Conservation (phyloP, 2,113 vertebrate genomes). For the Salvator merianae region DNA sequence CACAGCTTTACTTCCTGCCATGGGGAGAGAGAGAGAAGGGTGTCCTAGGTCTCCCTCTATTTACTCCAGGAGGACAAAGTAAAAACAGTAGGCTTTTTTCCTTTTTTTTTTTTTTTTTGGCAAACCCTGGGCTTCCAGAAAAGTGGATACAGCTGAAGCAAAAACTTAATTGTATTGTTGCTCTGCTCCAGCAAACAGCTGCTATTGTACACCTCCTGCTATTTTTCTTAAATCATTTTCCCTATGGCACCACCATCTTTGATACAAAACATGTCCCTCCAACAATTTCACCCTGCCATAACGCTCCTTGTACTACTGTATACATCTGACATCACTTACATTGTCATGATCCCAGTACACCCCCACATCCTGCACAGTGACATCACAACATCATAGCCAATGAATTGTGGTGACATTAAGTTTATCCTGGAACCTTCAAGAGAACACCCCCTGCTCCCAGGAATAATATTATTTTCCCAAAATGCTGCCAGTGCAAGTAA, state of each 20-base stretch:
- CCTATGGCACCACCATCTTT: background rate
- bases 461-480: background rate
- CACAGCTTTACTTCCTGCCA: background rate
- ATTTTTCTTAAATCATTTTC: background rate
- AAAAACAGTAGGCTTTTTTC: background rate
- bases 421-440: background rate
- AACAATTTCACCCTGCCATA: background rate
- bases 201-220: background rate
- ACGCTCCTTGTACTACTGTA: background rate
- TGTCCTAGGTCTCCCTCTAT: background rate
- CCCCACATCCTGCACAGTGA: background rate
- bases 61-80: background rate
- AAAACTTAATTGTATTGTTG: background rate
- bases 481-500: background rate
- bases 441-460: background rate
- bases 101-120: background rate
- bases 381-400: constrained; percentile 5
- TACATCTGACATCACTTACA: constrained; percentile 4
- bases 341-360: background rate
- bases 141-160: background rate
- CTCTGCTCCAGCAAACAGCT: background rate
- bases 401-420: constrained; percentile 4
- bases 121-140: background rate
- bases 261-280: background rate
- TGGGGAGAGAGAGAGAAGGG: background rate